A percentile compares a stretch with the other conserved stretches of the same genome.
phyloP scores from a whole-genome alignment of 2,888 invertebrate species.

The Nomada lathburiana region DNA sequence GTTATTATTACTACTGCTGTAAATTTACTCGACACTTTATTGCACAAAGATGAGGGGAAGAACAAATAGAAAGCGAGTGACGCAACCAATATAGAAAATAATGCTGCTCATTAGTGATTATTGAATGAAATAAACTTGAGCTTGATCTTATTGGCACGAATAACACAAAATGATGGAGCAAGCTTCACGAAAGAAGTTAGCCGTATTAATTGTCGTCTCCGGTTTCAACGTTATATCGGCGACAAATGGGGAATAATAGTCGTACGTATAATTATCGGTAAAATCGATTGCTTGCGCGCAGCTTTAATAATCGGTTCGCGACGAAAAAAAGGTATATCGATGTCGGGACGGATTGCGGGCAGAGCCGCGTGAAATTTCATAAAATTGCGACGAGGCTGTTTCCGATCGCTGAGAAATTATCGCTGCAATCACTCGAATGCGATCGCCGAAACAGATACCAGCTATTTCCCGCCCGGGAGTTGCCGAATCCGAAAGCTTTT shows the following conservation, averaged over 20 bases:
- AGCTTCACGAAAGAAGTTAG: not conserved
- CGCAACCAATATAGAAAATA: no score
- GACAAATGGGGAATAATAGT: constrained; percentile 32
- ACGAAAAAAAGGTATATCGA: not conserved
- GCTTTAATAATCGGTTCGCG: constrained; percentile 29
- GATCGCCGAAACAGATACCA: constrained; percentile 26
- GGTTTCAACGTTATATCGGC: constrained; percentile 34
- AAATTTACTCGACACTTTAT: no score
- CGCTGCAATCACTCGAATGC: constrained; percentile 28
- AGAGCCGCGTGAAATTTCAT: constrained; percentile 26
- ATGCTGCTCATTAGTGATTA: no score
- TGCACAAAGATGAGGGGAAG: no score
- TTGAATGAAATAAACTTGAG: not conserved
- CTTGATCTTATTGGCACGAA: not conserved
- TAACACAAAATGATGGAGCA: not conserved
- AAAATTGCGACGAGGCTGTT: constrained; percentile 6
- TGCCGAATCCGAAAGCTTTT: constrained; percentile 7
- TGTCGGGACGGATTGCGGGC: not conserved
- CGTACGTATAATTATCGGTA: constrained; percentile 32
- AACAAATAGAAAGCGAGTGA: no score
- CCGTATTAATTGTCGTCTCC: constrained; percentile 42
- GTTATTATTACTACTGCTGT: no score
- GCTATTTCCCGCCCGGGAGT: constrained; percentile 4
- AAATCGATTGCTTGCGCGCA: constrained; percentile 13
- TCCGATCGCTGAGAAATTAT: constrained; percentile 8